A percentile compares a stretch with the other conserved stretches of the same genome.
Conservation (phyloP, 2,113 vertebrate genomes). For the Pachycephala philippinensis region DNA sequence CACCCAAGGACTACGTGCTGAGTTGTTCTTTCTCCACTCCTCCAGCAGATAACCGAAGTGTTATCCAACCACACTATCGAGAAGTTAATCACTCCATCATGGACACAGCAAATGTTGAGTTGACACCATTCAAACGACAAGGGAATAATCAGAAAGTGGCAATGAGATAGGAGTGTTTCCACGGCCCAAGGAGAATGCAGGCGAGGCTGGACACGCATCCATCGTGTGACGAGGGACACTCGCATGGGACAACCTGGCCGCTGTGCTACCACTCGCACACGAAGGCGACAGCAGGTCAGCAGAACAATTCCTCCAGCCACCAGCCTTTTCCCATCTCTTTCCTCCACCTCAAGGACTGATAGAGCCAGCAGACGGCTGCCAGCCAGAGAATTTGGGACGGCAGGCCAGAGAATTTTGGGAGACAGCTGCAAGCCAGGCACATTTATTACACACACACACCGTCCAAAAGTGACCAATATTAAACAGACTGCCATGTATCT, state of each 20-base stretch:
- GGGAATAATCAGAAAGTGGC: not conserved
- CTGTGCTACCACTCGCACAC: not conserved
- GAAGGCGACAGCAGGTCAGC: not conserved
- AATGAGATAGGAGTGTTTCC: not conserved
- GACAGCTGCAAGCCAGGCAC: not conserved
- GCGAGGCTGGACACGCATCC: not conserved
- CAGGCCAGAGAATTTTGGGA: not conserved
- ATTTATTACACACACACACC: not conserved
- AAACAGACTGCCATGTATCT: not conserved
- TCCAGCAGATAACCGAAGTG: not conserved
- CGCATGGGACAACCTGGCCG: not conserved
- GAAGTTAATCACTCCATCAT: not conserved
- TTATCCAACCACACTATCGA: not conserved
- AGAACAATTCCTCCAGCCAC: not conserved
- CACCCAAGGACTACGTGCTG: not conserved
- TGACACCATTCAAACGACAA: not conserved
- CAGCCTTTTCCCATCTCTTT: not conserved
- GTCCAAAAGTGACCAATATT: not conserved
- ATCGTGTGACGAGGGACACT: not conserved
- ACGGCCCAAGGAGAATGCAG: not conserved
- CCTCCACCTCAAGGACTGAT: fast-evolving
- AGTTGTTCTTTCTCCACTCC: not conserved
- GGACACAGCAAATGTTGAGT: not conserved
- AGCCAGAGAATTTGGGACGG: not conserved
- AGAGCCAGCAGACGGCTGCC: not conserved